phyloP scores from a whole-genome alignment of 2,113 vertebrate genomes.

The Cyanistes caeruleus region DNA sequence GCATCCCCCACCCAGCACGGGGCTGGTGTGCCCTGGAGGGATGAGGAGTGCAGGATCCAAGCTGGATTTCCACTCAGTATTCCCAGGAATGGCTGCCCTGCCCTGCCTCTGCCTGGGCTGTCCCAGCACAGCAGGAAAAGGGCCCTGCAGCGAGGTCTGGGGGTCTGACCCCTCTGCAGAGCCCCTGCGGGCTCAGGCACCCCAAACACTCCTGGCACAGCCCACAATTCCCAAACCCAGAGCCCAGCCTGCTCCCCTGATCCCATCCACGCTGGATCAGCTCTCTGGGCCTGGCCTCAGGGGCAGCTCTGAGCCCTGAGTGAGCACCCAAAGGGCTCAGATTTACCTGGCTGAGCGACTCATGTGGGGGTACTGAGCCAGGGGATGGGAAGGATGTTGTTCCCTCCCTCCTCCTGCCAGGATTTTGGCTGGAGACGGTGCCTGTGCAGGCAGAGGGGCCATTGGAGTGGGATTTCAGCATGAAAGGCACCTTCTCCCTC shows the following conservation, averaged over 20 bases:
- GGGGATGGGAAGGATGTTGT: background rate
- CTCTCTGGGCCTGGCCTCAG: background rate
- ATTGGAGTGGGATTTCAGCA: background rate
- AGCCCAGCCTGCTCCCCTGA: background rate
- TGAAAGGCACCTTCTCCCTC: background rate
- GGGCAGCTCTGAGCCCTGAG: background rate
- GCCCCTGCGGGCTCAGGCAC: background rate
- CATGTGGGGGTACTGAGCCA: background rate
- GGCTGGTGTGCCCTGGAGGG: background rate
- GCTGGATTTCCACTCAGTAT: background rate
- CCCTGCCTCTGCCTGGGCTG: accelerated
- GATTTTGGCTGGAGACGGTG: background rate
- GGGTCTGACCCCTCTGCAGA: background rate
- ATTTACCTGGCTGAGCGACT: accelerated
- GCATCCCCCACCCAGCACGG: accelerated
- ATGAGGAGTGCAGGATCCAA: background rate
- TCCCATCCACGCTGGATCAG: accelerated
- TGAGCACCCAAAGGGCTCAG: background rate
- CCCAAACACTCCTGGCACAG: background rate
- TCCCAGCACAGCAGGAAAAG: background rate
- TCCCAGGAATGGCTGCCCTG: background rate
- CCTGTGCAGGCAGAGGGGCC: background rate
- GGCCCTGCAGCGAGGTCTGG: accelerated
- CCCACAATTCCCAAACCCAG: background rate
- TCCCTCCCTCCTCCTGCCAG: background rate